A percentile compares a stretch with the other conserved stretches of the same genome.
phyloP scores from a whole-genome alignment of 1,140 invertebrate genomes.

The Aphelenchoides avenae region DNA sequence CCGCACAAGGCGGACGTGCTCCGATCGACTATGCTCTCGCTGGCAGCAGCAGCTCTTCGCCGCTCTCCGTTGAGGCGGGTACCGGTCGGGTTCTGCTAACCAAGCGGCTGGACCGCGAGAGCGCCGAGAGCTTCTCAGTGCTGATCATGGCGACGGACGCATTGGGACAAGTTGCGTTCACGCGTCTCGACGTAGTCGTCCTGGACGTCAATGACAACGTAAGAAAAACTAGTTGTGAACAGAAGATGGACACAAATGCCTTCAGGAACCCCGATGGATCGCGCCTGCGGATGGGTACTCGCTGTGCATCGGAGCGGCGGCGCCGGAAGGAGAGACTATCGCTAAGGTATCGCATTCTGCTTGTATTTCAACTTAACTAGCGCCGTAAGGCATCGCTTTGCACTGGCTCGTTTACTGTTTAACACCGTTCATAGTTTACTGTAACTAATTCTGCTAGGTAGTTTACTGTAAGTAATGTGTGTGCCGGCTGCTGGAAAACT shows the following conservation, averaged over 20 bases:
- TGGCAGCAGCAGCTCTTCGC: conserved; percentile 38
- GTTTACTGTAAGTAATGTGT: too few relatives aligned
- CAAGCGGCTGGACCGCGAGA: conserved; percentile 13
- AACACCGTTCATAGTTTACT: too few relatives aligned
- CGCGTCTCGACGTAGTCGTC: conserved; percentile 50
- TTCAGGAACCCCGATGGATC: conserved; percentile 60
- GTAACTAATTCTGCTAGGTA: too few relatives aligned
- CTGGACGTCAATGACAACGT: conserved; percentile 90
- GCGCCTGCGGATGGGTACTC: conserved; percentile 19
- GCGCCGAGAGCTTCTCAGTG: conserved; percentile 7
- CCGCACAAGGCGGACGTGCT: conserved; percentile 32
- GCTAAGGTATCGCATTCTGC: too few relatives aligned
- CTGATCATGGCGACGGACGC: conserved; percentile 37
- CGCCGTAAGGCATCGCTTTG: too few relatives aligned
- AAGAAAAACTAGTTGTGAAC: too few relatives aligned
- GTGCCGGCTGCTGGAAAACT: too few relatives aligned
- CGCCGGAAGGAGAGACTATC: too few relatives aligned
- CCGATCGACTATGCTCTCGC: conserved; percentile 40
- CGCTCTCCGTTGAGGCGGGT: conserved; percentile 36
- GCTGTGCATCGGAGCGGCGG: too few relatives aligned
- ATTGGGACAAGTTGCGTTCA: conserved; percentile 31
- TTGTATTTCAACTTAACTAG: too few relatives aligned
- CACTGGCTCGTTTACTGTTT: too few relatives aligned
- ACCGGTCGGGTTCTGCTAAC: conserved; percentile 34
- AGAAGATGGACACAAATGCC: too few relatives aligned